phyloP scores from a whole-genome alignment of 1,140 invertebrate genomes.

The Megathymus violae region DNA sequence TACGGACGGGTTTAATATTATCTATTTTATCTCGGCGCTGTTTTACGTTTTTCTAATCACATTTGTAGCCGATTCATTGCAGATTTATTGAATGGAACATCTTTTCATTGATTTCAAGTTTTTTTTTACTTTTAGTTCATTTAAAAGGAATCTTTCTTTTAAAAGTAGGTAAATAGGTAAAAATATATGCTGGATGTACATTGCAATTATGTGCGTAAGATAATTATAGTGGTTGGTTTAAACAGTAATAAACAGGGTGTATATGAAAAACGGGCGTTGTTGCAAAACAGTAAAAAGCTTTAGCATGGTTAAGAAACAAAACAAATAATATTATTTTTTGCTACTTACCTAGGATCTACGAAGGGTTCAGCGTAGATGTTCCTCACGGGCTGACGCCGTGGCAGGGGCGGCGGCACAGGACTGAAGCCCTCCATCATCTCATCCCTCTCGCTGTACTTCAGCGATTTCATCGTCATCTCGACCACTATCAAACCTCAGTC shows the following conservation, averaged over 20 bases:
- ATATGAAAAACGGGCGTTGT: not conserved
- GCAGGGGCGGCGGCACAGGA: constrained; percentile 80
- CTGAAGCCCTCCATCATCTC: constrained; percentile 83
- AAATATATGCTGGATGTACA: no score
- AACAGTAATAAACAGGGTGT: not conserved
- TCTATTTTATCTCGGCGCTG: constrained; percentile 54
- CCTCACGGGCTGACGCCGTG: constrained; percentile 79
- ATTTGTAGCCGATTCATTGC: constrained; percentile 30
- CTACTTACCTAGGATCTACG: constrained; percentile 83
- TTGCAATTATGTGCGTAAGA: no score
- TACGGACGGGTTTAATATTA: constrained; percentile 44
- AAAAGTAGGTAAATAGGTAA: no score
- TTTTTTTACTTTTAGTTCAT: not conserved
- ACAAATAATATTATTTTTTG: no score
- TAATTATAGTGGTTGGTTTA: no score
- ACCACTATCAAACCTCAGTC: constrained; percentile 50
- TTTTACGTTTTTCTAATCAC: constrained; percentile 40
- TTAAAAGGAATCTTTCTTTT: not conserved
- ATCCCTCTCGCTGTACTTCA: constrained; percentile 81
- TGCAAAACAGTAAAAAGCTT: not conserved
- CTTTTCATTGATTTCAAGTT: constrained; percentile 20
- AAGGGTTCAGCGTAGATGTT: constrained; percentile 84
- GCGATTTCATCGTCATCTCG: constrained; percentile 83
- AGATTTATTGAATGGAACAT: constrained; percentile 21
- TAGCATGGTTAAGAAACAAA: no score